Evolutionary conservation across 2,888 invertebrate species (phyloP), one percentile per base, ranked within the genome.

Genomic region (Cheiracanthium punctorium): DNA sequence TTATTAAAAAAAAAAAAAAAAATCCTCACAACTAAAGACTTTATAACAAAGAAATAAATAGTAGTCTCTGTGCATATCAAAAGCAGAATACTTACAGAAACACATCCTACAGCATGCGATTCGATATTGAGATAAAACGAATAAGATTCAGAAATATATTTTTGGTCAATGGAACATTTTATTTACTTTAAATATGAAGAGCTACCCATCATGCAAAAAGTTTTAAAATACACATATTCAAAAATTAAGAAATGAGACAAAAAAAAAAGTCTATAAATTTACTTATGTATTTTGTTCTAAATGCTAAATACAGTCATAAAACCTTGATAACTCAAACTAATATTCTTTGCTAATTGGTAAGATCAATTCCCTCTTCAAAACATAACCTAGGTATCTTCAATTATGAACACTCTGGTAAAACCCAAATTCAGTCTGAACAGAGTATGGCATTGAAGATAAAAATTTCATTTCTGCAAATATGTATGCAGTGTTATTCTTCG

Each of bases 1-100:
- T n/a, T 58, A 20, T 20, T n/a, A n/a, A n/a, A 5, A 58, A 58
- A 10, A 58, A 64, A 17, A 5, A 8, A 24, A 24, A 17, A 64
- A 64, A 10, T 12, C 20, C 5, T 24, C n/a, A n/a, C 5, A 17
- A 17, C 17, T n/a, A 2, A 17, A 48, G 2, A 12, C 7, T 48
- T 12, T 5, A 24, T 24, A 58, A 24, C 4, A 12, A 58, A 37
- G 24, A 76, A 72, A 81, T 33, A 71, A 33, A 69, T 30, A 74
- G 70, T 48, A 76, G 71, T 81, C 32, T 76, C 64, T 71, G 52
- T 67, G 52, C 82, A 82, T 70, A 82, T 75, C 52, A 82, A 82
- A 82, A 82, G 71, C 64, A 69, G 30, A 76, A 87, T 87, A 87
- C 87, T 87, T 87, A 87, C 87, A 82, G 65, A 67, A 37, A 72